These are phyloP conservation scores for Ibidorhyncha struthersii DNA, from an alignment of 2,113 vertebrate genomes.

Conservation along the genomic window DNA sequence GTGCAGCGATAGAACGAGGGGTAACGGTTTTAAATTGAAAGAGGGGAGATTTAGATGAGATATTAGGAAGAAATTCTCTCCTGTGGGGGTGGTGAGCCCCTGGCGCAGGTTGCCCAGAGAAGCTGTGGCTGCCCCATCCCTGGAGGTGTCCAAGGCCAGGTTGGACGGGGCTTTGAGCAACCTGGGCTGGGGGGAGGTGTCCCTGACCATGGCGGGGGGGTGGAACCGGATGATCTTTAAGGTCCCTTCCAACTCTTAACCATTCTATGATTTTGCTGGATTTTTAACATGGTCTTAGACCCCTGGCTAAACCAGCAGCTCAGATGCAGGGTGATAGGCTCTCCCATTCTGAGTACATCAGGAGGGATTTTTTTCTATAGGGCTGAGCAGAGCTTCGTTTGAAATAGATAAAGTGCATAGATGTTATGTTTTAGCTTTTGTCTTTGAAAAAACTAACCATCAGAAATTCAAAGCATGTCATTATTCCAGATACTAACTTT, in stretches of 20 bases:
- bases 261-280: neutral
- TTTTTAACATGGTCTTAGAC: neutral
- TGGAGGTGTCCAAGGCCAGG: neutral
- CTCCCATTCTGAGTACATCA: neutral
- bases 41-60: neutral
- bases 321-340: neutral
- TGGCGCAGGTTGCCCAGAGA: neutral
- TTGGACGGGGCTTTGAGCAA: neutral
- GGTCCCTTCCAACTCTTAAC: neutral
- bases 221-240: neutral
- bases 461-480: neutral
- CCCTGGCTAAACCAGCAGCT: neutral
- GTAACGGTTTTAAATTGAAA: neutral
- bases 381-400: neutral
- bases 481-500: neutral
- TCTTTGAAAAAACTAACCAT: neutral
- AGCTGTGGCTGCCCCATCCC: neutral
- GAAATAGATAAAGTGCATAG: neutral
- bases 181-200: neutral
- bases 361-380: neutral
- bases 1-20: neutral
- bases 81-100: neutral
- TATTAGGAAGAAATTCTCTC: neutral
- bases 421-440: neutral
- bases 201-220: neutral